Conservation (phyloP, 2,113 vertebrate genomes). For the Sceloporus undulatus region DNA sequence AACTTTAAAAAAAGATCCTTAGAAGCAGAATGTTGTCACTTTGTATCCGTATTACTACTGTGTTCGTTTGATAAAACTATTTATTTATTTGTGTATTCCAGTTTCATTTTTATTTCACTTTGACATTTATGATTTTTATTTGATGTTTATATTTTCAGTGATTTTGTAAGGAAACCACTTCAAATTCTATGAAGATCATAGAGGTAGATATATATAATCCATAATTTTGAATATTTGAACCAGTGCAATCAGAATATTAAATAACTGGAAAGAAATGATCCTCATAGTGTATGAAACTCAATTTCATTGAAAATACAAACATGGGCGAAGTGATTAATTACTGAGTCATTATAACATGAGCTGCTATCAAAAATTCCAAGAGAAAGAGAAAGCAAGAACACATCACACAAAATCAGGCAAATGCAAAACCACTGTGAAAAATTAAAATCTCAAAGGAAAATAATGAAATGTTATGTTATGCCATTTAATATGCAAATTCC, state of each 20-base stretch:
- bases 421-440: constrained; percentile 49
- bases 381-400: constrained; percentile 8
- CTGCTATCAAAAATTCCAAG: neutral
- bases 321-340: constrained; percentile 24
- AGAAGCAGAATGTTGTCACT: neutral
- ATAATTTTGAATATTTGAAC: neutral
- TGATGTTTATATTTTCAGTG: constrained; percentile 6
- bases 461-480: constrained; percentile 61
- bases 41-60: neutral
- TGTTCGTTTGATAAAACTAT: neutral
- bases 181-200: neutral
- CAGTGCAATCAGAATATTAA: neutral
- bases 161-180: neutral
- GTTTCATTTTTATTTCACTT: neutral
- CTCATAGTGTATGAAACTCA: constrained; percentile 12
- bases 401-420: constrained; percentile 21
- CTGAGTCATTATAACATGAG: constrained; percentile 20
- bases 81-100: neutral
- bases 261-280: neutral
- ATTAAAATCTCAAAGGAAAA: too few species aligned
- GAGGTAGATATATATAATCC: neutral
- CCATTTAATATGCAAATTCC: constrained; percentile 47
- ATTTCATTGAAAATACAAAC: constrained; percentile 32
- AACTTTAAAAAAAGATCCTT: neutral
- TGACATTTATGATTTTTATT: neutral